Evolutionary conservation across 2,888 invertebrate genomes (phyloP), one percentile per base, ranked within the genome.

Genomic region (Acanthoscelides obtectus): DNA sequence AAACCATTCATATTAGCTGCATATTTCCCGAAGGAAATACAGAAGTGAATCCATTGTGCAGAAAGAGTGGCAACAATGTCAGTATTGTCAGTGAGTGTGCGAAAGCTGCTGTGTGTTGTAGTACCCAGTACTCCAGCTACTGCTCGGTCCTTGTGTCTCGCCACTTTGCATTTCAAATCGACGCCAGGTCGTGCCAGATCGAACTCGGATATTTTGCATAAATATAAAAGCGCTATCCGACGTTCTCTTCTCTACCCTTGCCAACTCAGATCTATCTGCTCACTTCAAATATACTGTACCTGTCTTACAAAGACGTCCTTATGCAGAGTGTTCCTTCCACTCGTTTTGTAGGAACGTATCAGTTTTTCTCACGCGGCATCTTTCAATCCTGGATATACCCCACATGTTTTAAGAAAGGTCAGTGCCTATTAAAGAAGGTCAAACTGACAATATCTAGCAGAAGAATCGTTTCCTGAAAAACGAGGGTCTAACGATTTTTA

Each of bases 101-200:
- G 45, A 45, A 45, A 45, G 45, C 45, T 45, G 5, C 12, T 12
- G 72, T 74, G 74, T 71, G 69, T 70, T 66, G 66, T 69, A 69
- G 69, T 70, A 68, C 69, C 70, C 72, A 67, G n/a, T n/a, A 25
- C 22, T 22, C 70, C 77, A 45, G 45, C 45, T 45, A 45, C 45
- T 45, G 45, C 78, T 79, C 77, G 80, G 45, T 45, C 45, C 45
- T 45, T 45, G 45, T 45, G 45, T 45, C 45, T 81, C 79, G 80
- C 82, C 82, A 82, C 82, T 83, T 83, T 83, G 83, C 82, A 83
- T 83, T 83, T 83, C 83, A 83, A 82, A 83, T 83, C 77, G 80
- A 77, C 79, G 79, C 80, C 80, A 84, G 82, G 80, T 84, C 84
- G 84, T 84, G 83, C 83, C 78, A 82, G 83, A 84, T 84, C 81